Evolutionary conservation across 2,113 vertebrate species (phyloP).

Genomic region (Polypterus bichir): DNA sequence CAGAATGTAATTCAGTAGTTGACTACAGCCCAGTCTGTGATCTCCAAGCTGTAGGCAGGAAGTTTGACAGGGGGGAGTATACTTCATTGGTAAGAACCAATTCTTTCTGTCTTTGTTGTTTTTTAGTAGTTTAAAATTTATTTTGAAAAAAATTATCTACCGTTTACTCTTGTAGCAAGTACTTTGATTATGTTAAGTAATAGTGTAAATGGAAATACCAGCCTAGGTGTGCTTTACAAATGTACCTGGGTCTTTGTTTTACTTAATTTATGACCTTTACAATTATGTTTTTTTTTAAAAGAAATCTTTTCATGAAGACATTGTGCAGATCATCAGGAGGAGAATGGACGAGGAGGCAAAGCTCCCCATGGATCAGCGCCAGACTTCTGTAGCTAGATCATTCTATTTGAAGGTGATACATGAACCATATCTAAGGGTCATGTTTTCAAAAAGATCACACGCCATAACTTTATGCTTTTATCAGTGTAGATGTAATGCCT

Average conservation of each 20-base stretch:
- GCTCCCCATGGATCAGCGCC: conserved; percentile 46
- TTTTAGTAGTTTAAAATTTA: no score
- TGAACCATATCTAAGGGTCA: background rate
- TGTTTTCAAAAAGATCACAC: background rate
- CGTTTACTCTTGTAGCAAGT: no score
- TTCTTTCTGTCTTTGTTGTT: background rate
- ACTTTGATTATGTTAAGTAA: no score
- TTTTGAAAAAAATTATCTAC: no score
- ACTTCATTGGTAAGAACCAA: conserved; percentile 60
- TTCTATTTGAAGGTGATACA: conserved; percentile 55
- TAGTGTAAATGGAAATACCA: no score
- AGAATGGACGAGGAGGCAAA: conserved; percentile 42
- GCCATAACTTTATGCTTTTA: no score
- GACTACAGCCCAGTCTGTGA: conserved; percentile 55
- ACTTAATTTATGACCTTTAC: background rate
- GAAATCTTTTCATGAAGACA: conserved; percentile 65
- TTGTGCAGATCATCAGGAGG: conserved; percentile 49
- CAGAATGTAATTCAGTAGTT: conserved; percentile 31
- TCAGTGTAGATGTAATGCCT: no score
- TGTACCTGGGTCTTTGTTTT: background rate
- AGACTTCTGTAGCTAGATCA: conserved; percentile 52
- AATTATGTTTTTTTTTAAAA: conserved; percentile 16
- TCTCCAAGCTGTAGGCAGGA: conserved; percentile 62
- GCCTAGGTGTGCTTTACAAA: conserved; percentile 1
- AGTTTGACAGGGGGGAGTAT: conserved; percentile 72